phyloP scores from a whole-genome alignment of 2,888 invertebrate genomes.

The Lasiommata megera region DNA sequence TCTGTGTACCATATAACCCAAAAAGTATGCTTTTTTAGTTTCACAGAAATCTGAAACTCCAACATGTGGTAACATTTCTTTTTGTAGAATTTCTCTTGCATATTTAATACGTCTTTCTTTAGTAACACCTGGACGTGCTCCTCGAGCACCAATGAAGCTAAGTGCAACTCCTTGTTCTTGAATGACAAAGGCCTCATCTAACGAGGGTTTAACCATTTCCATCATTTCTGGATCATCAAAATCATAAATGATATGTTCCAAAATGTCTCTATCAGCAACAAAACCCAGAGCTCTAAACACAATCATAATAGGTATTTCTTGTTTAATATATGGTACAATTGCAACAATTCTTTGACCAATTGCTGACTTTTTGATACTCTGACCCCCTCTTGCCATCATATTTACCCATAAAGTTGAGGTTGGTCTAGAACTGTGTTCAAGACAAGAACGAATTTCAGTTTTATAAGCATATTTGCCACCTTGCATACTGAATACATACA shows the following conservation, averaged over 20 bases:
- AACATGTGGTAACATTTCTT: constrained; percentile 99
- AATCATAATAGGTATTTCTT: constrained; percentile 99
- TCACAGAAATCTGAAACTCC: constrained; percentile 99
- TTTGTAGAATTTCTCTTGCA: constrained; percentile 99
- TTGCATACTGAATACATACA: constrained; percentile 99
- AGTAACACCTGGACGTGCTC: constrained; percentile 98
- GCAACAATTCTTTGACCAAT: constrained; percentile 99
- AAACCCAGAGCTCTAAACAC: constrained; percentile 99
- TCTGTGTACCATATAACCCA: constrained; percentile 99
- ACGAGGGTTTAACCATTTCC: constrained; percentile 99
- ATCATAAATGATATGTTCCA: constrained; percentile 99
- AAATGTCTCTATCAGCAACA: constrained; percentile 99
- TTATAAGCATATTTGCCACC: constrained; percentile 99
- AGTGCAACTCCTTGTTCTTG: constrained; percentile 99
- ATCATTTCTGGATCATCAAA: constrained; percentile 99
- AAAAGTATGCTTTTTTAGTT: constrained; percentile 99
- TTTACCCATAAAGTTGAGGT: constrained; percentile 99
- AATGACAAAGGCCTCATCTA: constrained; percentile 99
- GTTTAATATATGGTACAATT: constrained; percentile 98
- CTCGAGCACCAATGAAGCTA: constrained; percentile 98
- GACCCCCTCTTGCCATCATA: constrained; percentile 99
- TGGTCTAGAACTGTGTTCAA: constrained; percentile 90
- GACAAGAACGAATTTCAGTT: constrained; percentile 95
- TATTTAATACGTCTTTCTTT: constrained; percentile 99
- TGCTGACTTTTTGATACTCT: constrained; percentile 98